These are phyloP conservation scores for Trichechus manatus DNA, from an alignment of 2,113 vertebrate genomes.

Conservation along the genomic window DNA sequence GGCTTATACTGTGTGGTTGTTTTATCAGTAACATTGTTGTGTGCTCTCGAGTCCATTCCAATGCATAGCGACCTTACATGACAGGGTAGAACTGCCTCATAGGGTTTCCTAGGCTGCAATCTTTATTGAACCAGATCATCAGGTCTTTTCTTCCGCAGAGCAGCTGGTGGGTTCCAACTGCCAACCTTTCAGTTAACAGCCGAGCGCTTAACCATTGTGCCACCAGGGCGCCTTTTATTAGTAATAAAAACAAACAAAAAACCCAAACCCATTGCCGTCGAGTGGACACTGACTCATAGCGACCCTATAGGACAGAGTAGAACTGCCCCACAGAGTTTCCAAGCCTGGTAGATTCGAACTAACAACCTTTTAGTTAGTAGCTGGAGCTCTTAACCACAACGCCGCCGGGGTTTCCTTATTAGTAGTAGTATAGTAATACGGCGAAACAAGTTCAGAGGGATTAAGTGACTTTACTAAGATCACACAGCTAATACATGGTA, in stretches of 20 bases:
- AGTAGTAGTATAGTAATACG: background rate
- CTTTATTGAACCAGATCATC: background rate
- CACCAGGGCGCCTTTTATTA: background rate
- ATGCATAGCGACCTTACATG: background rate
- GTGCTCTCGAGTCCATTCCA: background rate
- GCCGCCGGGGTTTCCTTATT: background rate
- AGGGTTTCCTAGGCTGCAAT: background rate
- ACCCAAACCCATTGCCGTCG: no score
- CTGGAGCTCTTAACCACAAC: background rate
- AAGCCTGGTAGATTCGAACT: background rate
- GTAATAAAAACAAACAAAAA: no score
- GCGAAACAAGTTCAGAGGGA: background rate
- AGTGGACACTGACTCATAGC: no score
- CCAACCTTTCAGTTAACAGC: background rate
- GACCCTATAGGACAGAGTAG: no score
- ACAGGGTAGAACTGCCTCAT: background rate
- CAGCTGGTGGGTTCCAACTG: background rate
- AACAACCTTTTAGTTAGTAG: background rate
- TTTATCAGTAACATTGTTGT: background rate
- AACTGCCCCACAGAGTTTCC: no score
- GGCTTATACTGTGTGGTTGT: background rate
- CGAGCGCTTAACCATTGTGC: background rate
- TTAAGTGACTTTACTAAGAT: background rate
- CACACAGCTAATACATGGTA: background rate
- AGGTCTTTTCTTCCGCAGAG: background rate